phyloP scores from a whole-genome alignment of 92 coral and sea anemone genomes.

The Scolanthus callimorphus region DNA sequence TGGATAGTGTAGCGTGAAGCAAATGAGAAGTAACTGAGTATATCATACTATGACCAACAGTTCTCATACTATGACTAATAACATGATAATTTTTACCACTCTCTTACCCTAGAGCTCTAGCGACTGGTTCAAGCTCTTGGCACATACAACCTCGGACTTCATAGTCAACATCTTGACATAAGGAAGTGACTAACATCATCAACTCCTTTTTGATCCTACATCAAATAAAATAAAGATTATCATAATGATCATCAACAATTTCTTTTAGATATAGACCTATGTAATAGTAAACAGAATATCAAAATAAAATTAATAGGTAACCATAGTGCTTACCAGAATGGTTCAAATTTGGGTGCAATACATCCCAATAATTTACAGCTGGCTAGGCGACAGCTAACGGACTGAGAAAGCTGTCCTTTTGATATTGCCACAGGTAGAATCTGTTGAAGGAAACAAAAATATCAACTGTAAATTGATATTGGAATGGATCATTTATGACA shows the following conservation, averaged over 20 bases:
- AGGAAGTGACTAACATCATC: conserved; percentile 81
- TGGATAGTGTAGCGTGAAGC: too few species aligned
- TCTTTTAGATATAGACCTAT: too few species aligned
- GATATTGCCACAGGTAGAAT: conserved; percentile 87
- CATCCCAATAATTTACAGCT: conserved; percentile 89
- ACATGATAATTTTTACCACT: too few species aligned
- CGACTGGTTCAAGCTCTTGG: conserved; percentile 79
- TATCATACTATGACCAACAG: too few species aligned
- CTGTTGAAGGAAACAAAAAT: conserved; percentile 33
- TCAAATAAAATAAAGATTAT: too few species aligned
- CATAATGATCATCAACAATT: too few species aligned
- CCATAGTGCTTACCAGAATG: conserved; percentile 66
- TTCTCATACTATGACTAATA: too few species aligned
- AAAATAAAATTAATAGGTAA: neutral
- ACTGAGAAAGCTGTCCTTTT: conserved; percentile 92
- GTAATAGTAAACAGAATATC: neutral
- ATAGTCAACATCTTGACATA: conserved; percentile 98
- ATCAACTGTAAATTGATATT: too few species aligned
- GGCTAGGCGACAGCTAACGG: conserved; percentile 88
- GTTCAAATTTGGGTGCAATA: conserved; percentile 94
- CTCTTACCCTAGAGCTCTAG: conserved; percentile 91
- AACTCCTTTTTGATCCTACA: conserved; percentile 94
- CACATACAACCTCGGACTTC: conserved; percentile 99
- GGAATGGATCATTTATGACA: neutral
- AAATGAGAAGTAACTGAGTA: too few species aligned